Base-by-base conservation (phyloP, 2,888 invertebrate genomes). In the Exephanes ischioxanthus region DNA sequence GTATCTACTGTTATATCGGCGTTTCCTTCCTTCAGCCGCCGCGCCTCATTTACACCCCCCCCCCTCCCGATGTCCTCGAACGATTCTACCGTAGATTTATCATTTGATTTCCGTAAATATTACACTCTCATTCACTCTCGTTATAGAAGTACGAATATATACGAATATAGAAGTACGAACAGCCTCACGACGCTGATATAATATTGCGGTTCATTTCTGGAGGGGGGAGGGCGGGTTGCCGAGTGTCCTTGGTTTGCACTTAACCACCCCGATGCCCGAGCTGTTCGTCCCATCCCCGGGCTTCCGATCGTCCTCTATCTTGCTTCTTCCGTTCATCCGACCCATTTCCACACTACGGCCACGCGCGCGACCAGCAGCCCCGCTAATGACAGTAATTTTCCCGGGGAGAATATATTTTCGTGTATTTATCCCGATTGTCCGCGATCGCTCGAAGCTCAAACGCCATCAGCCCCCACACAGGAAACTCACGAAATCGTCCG, bases 61-160 rank as follows among this genome's bases (percentile, higher is more conserved):
- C 71, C 73, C 61, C 26, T 41, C 14, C 16, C 71, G 70, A 78
- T 72, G 67, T 51, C 75, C 76, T 67, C 76, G 79, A 76, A 67
- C 75, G 79, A 82, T 76, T 76, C 76, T 58, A 41, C 87, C 78
- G 88, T 88, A 88, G 90, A 92, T 92, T 90, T 88, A 90, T 92
- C 91, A 88, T 90, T 90, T 87, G 87, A 88, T 90, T 88, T 87
- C 84, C 86, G 87, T 73, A 80, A 83, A 83, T 75, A 68, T 83
- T 55, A 87, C 72, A 73, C 87, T 82, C 87, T 85, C 80, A 58
- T 80, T 55, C 33, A 53, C 26, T 33, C 30, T 80, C 84, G 72
- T 77, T 55, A 72, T 67, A 70, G 45, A 61, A 76, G 75, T 37
- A 66, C 76, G 82, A 82, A 61, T 61, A 61, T 16, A 82, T 51